Evolutionary conservation across 2,113 vertebrate genomes (phyloP).

Genomic region (Pelodiscus sinensis): DNA sequence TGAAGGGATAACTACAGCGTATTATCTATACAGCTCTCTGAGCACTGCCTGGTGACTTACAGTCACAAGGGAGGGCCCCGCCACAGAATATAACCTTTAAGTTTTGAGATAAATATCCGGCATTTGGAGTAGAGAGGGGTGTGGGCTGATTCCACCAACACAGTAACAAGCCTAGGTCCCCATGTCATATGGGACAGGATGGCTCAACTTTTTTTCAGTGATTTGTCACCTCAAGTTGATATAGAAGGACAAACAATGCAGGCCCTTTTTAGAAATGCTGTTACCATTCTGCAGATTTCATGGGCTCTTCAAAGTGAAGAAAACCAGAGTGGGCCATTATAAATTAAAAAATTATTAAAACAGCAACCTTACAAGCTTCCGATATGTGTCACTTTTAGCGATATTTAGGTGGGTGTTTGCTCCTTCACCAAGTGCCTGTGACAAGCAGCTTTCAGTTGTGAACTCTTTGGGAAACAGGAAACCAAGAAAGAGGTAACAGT

Average conservation of each 20-base stretch:
- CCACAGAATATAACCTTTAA: not conserved
- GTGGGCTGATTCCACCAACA: not conserved
- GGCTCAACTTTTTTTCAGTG: not conserved
- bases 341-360: not conserved
- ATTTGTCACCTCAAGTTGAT: not conserved
- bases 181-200: not conserved
- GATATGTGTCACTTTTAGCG: rapidly evolving
- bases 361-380: not conserved
- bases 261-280: not conserved
- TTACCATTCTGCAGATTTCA: not conserved
- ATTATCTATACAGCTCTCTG: not conserved
- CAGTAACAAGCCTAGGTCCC: not conserved
- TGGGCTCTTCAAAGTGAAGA: no score
- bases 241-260: not conserved
- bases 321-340: not conserved
- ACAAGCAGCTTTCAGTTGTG: not conserved
- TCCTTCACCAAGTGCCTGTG: rapidly evolving
- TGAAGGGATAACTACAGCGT: not conserved
- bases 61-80: not conserved
- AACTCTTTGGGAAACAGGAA: rapidly evolving
- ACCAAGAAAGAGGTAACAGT: not conserved
- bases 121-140: not conserved
- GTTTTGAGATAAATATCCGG: not conserved
- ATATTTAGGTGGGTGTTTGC: not conserved
- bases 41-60: not conserved